phyloP scores from a whole-genome alignment of 2,113 vertebrate genomes.

The Microtus richardsoni region DNA sequence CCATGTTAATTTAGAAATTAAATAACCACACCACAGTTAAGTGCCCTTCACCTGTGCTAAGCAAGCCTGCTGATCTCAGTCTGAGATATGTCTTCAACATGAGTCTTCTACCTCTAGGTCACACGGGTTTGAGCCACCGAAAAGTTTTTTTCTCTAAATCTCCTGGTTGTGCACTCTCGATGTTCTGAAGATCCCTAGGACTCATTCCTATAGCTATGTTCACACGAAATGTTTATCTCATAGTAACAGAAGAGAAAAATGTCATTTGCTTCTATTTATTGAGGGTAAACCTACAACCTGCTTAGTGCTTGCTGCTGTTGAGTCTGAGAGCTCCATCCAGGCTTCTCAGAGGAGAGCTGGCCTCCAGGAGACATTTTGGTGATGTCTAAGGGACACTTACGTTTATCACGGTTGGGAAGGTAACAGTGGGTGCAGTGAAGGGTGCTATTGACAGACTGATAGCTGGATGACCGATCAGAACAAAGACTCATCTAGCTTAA shows the following conservation, averaged over 20 bases:
- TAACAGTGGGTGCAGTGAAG: too few relatives aligned
- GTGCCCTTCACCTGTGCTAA: not conserved
- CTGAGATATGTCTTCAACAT: not conserved
- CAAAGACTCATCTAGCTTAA: not conserved
- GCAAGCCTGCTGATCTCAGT: not conserved
- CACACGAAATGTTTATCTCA: not conserved
- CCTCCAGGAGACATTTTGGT: not conserved
- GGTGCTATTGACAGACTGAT: not conserved
- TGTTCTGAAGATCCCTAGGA: not conserved
- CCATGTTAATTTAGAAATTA: not conserved
- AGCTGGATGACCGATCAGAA: not conserved
- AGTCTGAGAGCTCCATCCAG: not conserved
- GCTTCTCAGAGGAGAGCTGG: not conserved
- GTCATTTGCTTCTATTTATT: not conserved
- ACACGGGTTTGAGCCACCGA: not conserved
- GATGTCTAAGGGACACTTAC: not conserved
- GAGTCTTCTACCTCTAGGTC: not conserved
- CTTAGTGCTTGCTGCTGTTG: too few relatives aligned
- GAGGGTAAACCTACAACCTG: not conserved
- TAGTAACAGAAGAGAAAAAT: not conserved
- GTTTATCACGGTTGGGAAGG: not conserved
- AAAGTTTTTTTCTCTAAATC: not conserved
- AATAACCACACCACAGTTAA: not conserved
- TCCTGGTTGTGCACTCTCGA: not conserved
- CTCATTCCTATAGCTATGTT: not conserved